Conservation (phyloP, 2,888 invertebrate genomes). For the Macropis europaea region DNA sequence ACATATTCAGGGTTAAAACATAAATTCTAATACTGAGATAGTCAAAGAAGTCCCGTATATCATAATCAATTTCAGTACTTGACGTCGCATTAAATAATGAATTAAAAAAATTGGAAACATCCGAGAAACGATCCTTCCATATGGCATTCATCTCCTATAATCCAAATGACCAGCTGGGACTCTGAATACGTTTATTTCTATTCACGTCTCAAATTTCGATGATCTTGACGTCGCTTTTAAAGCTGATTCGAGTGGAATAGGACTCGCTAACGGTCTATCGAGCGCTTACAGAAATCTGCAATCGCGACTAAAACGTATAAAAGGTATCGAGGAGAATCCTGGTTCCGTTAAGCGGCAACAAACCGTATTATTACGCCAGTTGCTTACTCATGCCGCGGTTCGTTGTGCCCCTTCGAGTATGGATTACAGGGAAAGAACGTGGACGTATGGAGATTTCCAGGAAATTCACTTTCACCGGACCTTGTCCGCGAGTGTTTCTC, state of each 20-base stretch:
- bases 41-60: too few species aligned
- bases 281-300: conserved; percentile 1
- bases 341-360: conserved; percentile 48
- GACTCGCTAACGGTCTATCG: conserved; percentile 30
- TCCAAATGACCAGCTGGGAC: neutral
- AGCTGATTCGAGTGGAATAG: neutral
- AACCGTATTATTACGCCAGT: conserved; percentile 53
- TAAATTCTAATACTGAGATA: too few species aligned
- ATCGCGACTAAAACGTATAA: conserved; percentile 17
- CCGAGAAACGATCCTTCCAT: neutral
- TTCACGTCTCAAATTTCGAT: conserved; percentile 8
- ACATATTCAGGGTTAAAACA: too few species aligned
- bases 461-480: conserved; percentile 78
- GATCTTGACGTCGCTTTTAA: conserved; percentile 3
- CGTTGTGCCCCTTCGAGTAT: conserved; percentile 16
- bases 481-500: conserved; percentile 54
- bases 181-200: conserved; percentile 4
- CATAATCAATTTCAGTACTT: too few species aligned
- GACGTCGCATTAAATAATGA: too few species aligned
- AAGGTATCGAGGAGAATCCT: conserved; percentile 55
- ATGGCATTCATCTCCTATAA: neutral
- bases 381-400: conserved; percentile 46
- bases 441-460: conserved; percentile 72
- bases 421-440: conserved; percentile 57
- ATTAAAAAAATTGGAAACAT: conserved; percentile 1